These are phyloP conservation scores for Bostrychus sinensis DNA, from an alignment of 2,113 vertebrate species.

Conservation along the genomic window DNA sequence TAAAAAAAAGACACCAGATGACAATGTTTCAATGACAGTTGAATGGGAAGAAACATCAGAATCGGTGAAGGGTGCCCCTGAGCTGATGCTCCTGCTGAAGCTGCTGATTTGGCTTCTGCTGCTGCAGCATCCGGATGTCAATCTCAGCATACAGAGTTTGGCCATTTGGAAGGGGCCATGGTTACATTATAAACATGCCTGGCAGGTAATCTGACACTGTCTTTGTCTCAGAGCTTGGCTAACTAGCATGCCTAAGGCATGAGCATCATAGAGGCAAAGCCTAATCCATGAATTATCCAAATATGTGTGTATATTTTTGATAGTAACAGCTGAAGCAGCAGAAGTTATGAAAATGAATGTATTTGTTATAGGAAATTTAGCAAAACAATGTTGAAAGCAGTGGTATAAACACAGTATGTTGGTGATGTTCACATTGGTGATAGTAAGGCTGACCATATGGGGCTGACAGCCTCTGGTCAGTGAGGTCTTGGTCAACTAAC, in stretches of 20 bases:
- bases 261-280: not conserved
- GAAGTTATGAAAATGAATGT: not conserved
- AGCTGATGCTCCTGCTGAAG: not conserved
- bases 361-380: not conserved
- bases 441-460: no score
- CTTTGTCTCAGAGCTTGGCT: not conserved
- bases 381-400: no score
- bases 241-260: not conserved
- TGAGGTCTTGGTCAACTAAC: no score
- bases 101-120: constrained; percentile 17
- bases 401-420: no score
- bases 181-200: not conserved
- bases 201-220: not conserved
- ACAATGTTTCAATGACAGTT: not conserved
- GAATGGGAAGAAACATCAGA: not conserved
- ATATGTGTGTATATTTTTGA: not conserved
- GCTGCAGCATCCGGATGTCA: constrained; percentile 26
- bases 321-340: not conserved
- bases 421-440: no score
- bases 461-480: no score
- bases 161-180: not conserved
- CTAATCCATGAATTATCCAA: not conserved
- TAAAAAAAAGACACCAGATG: not conserved
- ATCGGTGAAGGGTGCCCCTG: not conserved
- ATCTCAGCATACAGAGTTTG: constrained; percentile 1